Evolutionary conservation across 1,140 invertebrate genomes (phyloP), one percentile per base, ranked within the genome.

Genomic region (Drosophila pruinosa): DNA sequence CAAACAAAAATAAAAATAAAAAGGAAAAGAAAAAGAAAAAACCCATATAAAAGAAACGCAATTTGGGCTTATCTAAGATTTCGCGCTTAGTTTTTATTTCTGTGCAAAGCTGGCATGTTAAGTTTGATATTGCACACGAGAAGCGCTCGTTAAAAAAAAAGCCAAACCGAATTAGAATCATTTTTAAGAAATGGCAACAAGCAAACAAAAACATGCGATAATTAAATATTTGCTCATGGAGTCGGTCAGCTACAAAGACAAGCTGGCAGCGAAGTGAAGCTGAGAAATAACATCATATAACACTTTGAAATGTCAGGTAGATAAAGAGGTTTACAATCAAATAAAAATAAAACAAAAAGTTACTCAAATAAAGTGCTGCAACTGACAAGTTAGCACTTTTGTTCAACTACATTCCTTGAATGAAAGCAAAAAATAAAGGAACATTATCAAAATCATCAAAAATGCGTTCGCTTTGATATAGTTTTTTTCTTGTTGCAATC

Each of bases 51-150:
- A 67, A 80, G 39, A 47, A 73, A 77, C 62, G 24, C 64, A 54
- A 62, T 79, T 79, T 52, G 4, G 47, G 63, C 67, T 83, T 83
- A 83, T 83, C 79, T 83, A 62, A 85, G 80, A 85, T 85, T 47
- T 62, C 4, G 47, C 53, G 52, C 28, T 52, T 64, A 39, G 50
- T 38, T 36, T 67, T 58, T 41, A n/a, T 47, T 17, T 31, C 24
- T 61, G 41, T 61, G 61, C 24, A 57, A 71, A 75, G 77, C 43
- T 75, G 59, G 43, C 63, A 75, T 75, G 65, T 75, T 61, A 71
- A 72, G 71, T 75, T 73, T 72, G 70, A 56, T 82, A 82, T 82
- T 82, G 74, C 74, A 82, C 52, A 78, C 58, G 70, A 82, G 69
- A 64, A 74, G 36, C 31, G 38, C 36, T 70, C 67, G 69, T 10